Evolutionary conservation across 2,888 invertebrate species (phyloP), one percentile per base, ranked within the genome.

Genomic region (Torymus auratus): DNA sequence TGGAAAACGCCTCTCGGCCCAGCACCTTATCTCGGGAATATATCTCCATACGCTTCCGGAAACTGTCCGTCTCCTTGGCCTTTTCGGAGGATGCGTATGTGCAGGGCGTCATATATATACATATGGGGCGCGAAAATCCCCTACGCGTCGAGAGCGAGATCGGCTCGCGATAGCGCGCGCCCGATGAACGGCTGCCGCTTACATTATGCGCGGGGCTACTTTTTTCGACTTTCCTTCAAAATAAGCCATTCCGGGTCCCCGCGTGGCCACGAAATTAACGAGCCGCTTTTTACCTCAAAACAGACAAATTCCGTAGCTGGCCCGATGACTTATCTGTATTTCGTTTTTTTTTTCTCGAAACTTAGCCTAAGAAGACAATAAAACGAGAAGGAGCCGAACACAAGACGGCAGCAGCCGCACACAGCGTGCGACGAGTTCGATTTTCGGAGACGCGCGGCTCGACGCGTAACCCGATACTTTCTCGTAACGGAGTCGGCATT

Each of bases 21-120:
- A 84, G 84, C 85, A 80, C 84, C 56, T 52, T 76, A 69, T 85
- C 83, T 69, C 61, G 82, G 7, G 84, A 89, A 88, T 89, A 87
- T 86, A 90, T 89, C 88, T 89, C 84, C 83, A 20, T 20, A 83
- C 86, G 88, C 86, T 89, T 90, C 90, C 90, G 90, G 89, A 90
- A 90, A 89, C 88, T 88, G 88, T 88, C 86, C 86, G 87, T 89
- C 88, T 89, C 85, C 83, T 82, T 14, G 28, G 17, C 20, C 20
- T 52, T 41, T 41, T 41, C 41, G 41, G 41, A 41, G 41, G 41
- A 41, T 41, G 41, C 41, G 41, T n/a, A n/a, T 41, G 41, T 7
- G 7, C 7, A 41, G 0, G 7, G 5, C 7, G 41, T 41, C 1
- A n/a, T 58, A 41, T 53, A 14, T 58, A 4, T 73, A 5, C 2